Percentiles rank a stretch among this genome's conserved stretches.
phyloP scores from a whole-genome alignment of 2,113 vertebrate genomes.

The Melanocharis versteri region DNA sequence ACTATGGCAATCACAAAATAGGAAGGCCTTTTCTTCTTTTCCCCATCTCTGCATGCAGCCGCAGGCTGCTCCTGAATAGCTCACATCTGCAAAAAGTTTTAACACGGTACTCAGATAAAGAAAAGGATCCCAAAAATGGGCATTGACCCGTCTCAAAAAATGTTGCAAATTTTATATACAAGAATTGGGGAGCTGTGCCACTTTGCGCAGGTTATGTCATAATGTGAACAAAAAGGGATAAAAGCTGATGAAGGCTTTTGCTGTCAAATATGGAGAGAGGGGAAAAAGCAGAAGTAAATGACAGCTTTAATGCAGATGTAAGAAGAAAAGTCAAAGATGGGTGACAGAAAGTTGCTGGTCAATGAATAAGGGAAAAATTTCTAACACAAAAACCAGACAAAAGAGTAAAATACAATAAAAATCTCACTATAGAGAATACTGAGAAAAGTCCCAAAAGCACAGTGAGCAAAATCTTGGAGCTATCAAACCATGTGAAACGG shows the following conservation, averaged over 20 bases:
- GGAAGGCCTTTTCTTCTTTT: conserved; percentile 87
- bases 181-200: conserved; percentile 82
- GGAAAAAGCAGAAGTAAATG: conserved; percentile 76
- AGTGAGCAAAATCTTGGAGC: conserved; percentile 83
- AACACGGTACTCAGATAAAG: conserved; percentile 88
- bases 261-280: conserved; percentile 80
- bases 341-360: conserved; percentile 84
- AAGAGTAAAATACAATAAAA: conserved; percentile 85
- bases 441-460: conserved; percentile 82
- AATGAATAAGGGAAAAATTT: conserved; percentile 83
- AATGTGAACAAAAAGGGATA: conserved; percentile 82
- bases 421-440: conserved; percentile 83
- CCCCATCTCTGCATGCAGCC: conserved; percentile 92
- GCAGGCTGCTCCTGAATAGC: conserved; percentile 93
- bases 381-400: conserved; percentile 82
- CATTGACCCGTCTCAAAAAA: conserved; percentile 98
- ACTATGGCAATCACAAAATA: conserved; percentile 93
- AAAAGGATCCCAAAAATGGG: conserved; percentile 89
- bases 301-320: conserved; percentile 85
- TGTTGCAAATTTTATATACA: conserved; percentile 91
- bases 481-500: conserved; percentile 78
- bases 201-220: conserved; percentile 89
- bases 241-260: conserved; percentile 79
- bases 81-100: conserved; percentile 97
- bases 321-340: conserved; percentile 84